phyloP scores from a whole-genome alignment of 2,113 vertebrate species.

The Theropithecus gelada region DNA sequence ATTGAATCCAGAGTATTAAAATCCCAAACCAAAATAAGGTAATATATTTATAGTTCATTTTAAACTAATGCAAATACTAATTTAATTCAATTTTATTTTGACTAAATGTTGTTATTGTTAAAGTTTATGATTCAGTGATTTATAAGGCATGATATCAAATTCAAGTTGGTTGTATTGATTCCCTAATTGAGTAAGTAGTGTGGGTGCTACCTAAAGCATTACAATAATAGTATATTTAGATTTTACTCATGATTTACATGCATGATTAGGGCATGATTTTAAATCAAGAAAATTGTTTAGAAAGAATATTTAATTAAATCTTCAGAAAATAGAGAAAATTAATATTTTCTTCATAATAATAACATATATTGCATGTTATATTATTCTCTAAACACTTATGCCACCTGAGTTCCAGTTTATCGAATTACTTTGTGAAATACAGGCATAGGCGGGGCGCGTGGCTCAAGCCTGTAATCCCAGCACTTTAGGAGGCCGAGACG shows the following conservation, averaged over 20 bases:
- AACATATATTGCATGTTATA: background rate
- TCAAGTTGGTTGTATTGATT: slow-evolving; percentile 73
- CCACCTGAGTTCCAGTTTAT: background rate
- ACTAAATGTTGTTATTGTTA: slow-evolving; percentile 76
- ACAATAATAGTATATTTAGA: background rate
- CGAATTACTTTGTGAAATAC: background rate
- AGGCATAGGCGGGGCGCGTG: background rate
- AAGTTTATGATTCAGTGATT: slow-evolving; percentile 80
- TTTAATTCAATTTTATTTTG: slow-evolving; percentile 72
- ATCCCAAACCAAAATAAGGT: slow-evolving; percentile 31
- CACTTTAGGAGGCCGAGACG: too few relatives aligned
- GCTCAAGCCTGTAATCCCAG: too few relatives aligned
- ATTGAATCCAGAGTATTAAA: background rate
- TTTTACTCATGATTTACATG: background rate
- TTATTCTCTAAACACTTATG: background rate
- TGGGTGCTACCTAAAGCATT: background rate
- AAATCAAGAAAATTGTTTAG: background rate
- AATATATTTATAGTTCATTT: slow-evolving; percentile 58
- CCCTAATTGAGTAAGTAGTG: slow-evolving; percentile 54
- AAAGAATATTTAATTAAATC: background rate
- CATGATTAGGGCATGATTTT: background rate
- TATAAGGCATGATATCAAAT: slow-evolving; percentile 73
- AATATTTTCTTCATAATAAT: background rate
- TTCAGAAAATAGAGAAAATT: background rate
- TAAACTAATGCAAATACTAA: slow-evolving; percentile 64